Conservation (phyloP, 2,888 invertebrate genomes). For the Drosophila pullipes region DNA sequence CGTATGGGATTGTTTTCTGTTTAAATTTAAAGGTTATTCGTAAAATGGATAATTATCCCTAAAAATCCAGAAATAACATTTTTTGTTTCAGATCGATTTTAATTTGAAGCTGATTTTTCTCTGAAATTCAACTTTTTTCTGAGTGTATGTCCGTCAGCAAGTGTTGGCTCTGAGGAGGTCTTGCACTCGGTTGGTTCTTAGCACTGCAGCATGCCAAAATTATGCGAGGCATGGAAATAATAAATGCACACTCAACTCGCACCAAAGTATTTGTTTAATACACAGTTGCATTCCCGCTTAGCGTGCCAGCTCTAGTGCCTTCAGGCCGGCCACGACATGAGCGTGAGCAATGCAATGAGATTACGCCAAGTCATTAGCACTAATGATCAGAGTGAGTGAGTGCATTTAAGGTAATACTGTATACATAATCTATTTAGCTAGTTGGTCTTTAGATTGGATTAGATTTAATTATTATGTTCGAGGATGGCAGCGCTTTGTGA, state of each 20-base stretch:
- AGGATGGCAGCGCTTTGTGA: not conserved
- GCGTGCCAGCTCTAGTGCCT: not conserved
- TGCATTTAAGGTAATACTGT: conserved; percentile 26
- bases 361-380: conserved; percentile 25
- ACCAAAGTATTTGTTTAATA: not conserved
- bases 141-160: conserved; percentile 1
- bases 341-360: conserved; percentile 15
- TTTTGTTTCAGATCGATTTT: not conserved
- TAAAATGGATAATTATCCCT: not conserved
- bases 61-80: not conserved
- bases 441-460: not conserved
- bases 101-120: not conserved
- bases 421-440: conserved; percentile 7
- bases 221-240: conserved; percentile 37
- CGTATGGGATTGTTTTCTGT: not conserved
- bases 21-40: not conserved
- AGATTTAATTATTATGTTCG: not conserved
- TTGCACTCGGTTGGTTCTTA: conserved; percentile 6
- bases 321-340: conserved; percentile 6
- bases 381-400: conserved; percentile 11
- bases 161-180: not conserved
- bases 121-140: not conserved
- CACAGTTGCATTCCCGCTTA: not conserved
- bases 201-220: conserved; percentile 38
- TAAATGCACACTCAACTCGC: not conserved